Conservation (phyloP, 2,888 invertebrate species). For the Muscina levida region DNA sequence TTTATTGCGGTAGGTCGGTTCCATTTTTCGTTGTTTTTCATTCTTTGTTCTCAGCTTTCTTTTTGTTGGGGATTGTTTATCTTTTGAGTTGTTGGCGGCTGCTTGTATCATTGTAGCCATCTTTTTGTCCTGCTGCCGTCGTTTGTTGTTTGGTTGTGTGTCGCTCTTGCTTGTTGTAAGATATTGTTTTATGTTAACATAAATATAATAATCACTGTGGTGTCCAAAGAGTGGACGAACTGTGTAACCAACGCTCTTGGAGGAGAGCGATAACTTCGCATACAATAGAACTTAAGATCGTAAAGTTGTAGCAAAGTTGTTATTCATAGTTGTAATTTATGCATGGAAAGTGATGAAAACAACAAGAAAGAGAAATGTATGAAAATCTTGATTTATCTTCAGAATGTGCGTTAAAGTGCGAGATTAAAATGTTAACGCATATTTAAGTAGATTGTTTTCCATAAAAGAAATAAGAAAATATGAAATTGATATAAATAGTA, state of each 20-base stretch:
- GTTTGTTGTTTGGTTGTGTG: neutral
- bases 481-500: neutral
- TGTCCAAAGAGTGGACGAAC: slow-evolving; percentile 23
- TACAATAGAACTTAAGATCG: neutral
- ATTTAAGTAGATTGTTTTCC: neutral
- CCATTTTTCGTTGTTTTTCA: slow-evolving; percentile 59
- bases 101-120: slow-evolving; percentile 23
- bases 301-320: slow-evolving; percentile 4
- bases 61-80: slow-evolving; percentile 25
- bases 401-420: neutral
- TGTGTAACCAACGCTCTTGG: neutral
- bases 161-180: neutral
- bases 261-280: neutral
- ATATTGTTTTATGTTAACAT: slow-evolving; percentile 37
- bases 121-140: neutral
- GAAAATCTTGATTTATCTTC: slow-evolving; percentile 25
- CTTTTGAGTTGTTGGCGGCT: slow-evolving; percentile 21
- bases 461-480: neutral
- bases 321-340: slow-evolving; percentile 29
- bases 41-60: neutral
- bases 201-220: slow-evolving; percentile 34
- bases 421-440: slow-evolving; percentile 33
- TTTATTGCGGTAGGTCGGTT: slow-evolving; percentile 76
- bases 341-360: slow-evolving; percentile 25
- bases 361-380: neutral